Conservation (phyloP, 2,888 invertebrate genomes). For the Meghimatium bilineatum region DNA sequence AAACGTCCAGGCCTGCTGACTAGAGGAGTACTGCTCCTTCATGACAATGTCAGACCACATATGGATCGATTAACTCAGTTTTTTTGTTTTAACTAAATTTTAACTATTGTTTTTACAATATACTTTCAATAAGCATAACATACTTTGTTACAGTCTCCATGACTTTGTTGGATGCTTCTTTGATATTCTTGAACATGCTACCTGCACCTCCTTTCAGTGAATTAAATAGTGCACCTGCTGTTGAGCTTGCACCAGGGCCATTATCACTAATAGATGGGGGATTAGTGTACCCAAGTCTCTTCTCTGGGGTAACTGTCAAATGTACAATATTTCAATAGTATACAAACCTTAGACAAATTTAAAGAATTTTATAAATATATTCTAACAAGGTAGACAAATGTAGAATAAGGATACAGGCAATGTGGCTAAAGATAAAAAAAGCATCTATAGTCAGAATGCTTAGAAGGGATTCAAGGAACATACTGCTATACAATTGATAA, state of each 20-base stretch:
- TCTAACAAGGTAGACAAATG: too few species aligned
- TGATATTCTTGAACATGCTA: slow-evolving; percentile 92
- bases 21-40: too few species aligned
- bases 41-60: too few species aligned
- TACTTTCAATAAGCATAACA: slow-evolving; percentile 51
- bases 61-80: too few species aligned
- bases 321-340: background rate
- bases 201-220: slow-evolving; percentile 95
- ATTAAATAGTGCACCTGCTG: slow-evolving; percentile 80
- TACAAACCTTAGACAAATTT: background rate
- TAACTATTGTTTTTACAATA: background rate
- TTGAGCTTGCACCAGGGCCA: slow-evolving; percentile 29
- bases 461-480: too few species aligned
- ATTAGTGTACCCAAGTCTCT: slow-evolving; percentile 44
- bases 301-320: slow-evolving; percentile 49
- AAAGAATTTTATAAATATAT: too few species aligned
- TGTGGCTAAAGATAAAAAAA: too few species aligned
- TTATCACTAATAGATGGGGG: slow-evolving; percentile 30
- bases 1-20: too few species aligned
- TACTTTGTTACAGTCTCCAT: slow-evolving; percentile 89
- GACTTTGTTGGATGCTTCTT: slow-evolving; percentile 96
- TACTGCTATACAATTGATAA: too few species aligned
- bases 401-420: too few species aligned
- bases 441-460: too few species aligned
- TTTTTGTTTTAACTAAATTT: too few species aligned